Base-by-base conservation (phyloP, 2,113 vertebrate species). In the Perccottus glenii region DNA sequence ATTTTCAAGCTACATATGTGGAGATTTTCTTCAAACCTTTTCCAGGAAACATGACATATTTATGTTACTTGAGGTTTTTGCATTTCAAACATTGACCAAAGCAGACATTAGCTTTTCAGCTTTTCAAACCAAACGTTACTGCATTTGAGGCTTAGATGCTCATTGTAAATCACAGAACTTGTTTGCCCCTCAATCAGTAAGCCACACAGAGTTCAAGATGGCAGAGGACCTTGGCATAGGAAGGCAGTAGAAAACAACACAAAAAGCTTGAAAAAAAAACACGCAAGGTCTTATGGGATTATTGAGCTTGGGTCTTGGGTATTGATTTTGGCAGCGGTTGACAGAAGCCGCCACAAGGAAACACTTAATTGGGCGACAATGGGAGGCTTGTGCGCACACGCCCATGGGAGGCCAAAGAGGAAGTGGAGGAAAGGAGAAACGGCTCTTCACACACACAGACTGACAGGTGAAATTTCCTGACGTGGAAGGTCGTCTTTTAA, bases 401-500 rank as follows among this genome's bases (percentile, higher is more conserved):
- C 64, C 55, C 9, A 2, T 27, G 48, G 76, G 32, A 52, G n/a
- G 40, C 36, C 46, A 50, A 66, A 47, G 55, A 76, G 75, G 70
- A 82, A 80, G 63, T 4, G 9, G 47, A 75, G 74, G 85, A 81
- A 88, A 85, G 67, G 66, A 73, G 72, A 67, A 60, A 67, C 49
- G 47, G 60, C 42, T 58, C 62, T 75, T 48, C 27, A 14, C 14
- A n/a, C 5, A 50, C 8, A 60, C 83, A 78, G 78, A 64, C 83
- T 74, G 49, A 27, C 85, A 82, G 84, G 65, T 69, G 44, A 73
- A 59, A 62, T 58, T 42, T 74, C 52, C 19, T 52, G 42, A 57
- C 43, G 11, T 67, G 71, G 60, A 62, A 56, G 53, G 70, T 62
- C 38, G 12, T 32, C 19, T 36, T 55, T 58, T 38, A 59, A 33